Base-by-base conservation (phyloP, 2,797 vertebrate genomes). In the Scleropages formosus region DNA sequence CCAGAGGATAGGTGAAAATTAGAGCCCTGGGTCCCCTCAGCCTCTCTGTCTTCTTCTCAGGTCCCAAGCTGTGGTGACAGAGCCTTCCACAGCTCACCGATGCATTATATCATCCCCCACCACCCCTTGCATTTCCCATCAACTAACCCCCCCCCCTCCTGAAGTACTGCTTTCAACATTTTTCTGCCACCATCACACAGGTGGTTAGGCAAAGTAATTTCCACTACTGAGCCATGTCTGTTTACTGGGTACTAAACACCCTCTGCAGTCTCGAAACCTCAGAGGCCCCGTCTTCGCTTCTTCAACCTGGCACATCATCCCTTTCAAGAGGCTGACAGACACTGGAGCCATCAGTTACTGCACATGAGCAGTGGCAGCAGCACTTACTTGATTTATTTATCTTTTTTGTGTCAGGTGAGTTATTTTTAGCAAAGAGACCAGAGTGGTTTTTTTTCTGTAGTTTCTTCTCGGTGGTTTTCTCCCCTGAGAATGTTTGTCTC, bases 191-290 rank as follows among this genome's bases (percentile, higher is more conserved):
- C 63, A 20, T 75, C 71, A 65, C 67, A 77, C 71, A 78, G 77
- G 75, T 80, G 78, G 77, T 82, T 79, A 81, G 49, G 75, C 72
- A 78, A n/a, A 67, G 44, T 60, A 69, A 80, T 82, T 78, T 81
- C 63, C 76, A 72, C 80, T 84, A 78, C 78, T 76, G 81, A 80
- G 77, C 69, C 56, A 66, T 72, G 71, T 62, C 71, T 56, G 70
- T 78, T 69, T 70, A 77, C 67, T 53, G 39, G 24, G 24, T 71
- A 68, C 73, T 75, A 71, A 79, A 83, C 73, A 80, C 63, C 65
- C 63, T 46, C 70, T 68, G 76, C 46, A 20, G 66, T 24, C 31
- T 15, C 65, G 59, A 71, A 49, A 73, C 59, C 77, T 75, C 31
- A 75, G 58, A 71, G 77, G 69, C 39, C 53, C 12, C 64, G 47